Evolutionary conservation across 1,140 invertebrate genomes (phyloP).

Genomic region (Caenorhabditis inopinata): DNA sequence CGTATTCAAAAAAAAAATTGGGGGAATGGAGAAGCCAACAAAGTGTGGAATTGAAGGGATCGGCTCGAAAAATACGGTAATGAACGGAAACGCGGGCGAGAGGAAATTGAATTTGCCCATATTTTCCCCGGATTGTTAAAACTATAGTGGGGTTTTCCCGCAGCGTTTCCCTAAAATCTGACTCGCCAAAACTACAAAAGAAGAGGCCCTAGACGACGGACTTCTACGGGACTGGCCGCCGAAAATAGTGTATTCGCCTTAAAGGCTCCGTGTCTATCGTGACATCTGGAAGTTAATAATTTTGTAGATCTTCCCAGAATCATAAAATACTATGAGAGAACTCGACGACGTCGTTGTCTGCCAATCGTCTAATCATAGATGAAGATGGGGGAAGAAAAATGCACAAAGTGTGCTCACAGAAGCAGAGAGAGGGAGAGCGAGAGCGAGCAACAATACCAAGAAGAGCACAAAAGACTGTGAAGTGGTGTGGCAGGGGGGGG

Average conservation of each 20-base stretch:
- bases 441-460: neutral
- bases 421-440: neutral
- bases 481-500: too few species aligned
- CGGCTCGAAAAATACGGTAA: neutral
- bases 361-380: neutral
- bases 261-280: too few species aligned
- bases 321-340: neutral
- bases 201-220: too few species aligned
- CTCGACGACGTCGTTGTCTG: neutral
- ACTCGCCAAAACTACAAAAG: neutral
- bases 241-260: too few species aligned
- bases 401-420: neutral
- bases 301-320: neutral
- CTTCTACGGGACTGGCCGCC: too few species aligned
- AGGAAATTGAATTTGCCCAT: neutral
- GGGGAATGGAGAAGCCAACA: neutral
- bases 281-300: neutral
- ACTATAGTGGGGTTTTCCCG: too few species aligned
- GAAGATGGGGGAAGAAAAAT: neutral
- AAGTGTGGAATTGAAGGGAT: neutral
- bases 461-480: constrained; percentile 20
- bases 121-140: too few species aligned
- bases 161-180: too few species aligned
- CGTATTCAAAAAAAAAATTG: too few species aligned
- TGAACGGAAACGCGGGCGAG: neutral